These are phyloP conservation scores for Etheostoma cragini DNA, from an alignment of 2,113 vertebrate genomes.

Conservation along the genomic window DNA sequence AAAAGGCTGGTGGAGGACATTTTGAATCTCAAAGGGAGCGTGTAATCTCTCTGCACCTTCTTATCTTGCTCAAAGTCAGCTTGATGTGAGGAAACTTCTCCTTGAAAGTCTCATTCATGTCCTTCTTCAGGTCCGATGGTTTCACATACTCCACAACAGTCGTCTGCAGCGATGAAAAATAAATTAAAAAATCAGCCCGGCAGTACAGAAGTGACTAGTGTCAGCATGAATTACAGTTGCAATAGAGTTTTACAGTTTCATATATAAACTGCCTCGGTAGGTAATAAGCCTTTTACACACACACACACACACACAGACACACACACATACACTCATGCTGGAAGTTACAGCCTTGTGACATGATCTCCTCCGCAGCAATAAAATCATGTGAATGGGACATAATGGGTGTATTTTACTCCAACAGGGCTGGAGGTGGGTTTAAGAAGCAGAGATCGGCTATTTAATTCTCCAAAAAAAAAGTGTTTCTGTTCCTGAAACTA, in stretches of 20 bases:
- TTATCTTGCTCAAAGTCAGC: slow-evolving; percentile 96
- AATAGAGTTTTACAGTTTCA: slow-evolving; percentile 1
- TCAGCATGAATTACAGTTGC: neutral
- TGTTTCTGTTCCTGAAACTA: neutral
- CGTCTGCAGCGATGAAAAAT: slow-evolving; percentile 84
- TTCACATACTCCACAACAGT: slow-evolving; percentile 98
- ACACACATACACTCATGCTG: neutral
- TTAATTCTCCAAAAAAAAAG: too few species aligned
- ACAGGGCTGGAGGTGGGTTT: neutral
- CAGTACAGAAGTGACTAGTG: neutral
- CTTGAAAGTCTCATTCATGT: slow-evolving; percentile 98
- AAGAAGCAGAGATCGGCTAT: neutral
- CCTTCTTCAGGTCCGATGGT: slow-evolving; percentile 96
- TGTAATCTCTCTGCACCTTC: slow-evolving; percentile 85
- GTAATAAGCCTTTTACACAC: neutral
- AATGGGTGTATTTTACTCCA: slow-evolving; percentile 30
- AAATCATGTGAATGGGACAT: slow-evolving; percentile 30
- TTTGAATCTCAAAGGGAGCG: neutral
- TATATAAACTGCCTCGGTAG: neutral
- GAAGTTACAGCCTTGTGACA: slow-evolving; percentile 34
- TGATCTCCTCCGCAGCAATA: slow-evolving; percentile 4
- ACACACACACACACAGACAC: too few species aligned
- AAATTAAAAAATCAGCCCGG: neutral
- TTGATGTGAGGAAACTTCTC: slow-evolving; percentile 98
- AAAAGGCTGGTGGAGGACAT: neutral